Percentiles rank a stretch among this genome's conserved stretches.
phyloP scores from a whole-genome alignment of 2,113 vertebrate species.

The Cephalopholis sonnerati region DNA sequence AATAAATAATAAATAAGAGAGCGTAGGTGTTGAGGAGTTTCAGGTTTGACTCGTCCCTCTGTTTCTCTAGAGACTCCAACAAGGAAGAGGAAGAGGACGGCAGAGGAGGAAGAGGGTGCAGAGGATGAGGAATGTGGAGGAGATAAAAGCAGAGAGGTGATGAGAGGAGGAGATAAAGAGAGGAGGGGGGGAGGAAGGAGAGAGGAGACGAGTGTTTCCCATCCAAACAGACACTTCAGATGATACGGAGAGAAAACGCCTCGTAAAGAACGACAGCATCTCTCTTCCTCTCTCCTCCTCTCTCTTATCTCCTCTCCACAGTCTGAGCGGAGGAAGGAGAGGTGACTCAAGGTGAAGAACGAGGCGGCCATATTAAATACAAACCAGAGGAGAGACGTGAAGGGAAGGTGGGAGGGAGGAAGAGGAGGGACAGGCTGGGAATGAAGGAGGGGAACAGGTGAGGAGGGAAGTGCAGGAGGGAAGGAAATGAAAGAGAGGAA shows the following conservation, averaged over 20 bases:
- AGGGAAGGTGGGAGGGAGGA: not conserved
- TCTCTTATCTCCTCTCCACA: conserved; percentile 81
- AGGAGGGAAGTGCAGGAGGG: too few relatives aligned
- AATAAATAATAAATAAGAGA: too few relatives aligned
- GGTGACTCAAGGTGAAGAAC: conserved; percentile 81
- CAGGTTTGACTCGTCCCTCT: not conserved
- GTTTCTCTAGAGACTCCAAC: not conserved
- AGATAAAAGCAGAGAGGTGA: conserved; percentile 57
- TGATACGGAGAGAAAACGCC: conserved; percentile 61
- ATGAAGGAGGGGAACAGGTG: not conserved
- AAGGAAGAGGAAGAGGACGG: conserved; percentile 32
- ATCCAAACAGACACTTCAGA: conserved; percentile 63
- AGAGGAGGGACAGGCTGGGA: not conserved
- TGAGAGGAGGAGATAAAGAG: conserved; percentile 15
- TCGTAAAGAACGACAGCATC: conserved; percentile 65
- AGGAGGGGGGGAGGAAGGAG: conserved; percentile 47
- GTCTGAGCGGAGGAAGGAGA: conserved; percentile 67
- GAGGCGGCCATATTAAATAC: conserved; percentile 74
- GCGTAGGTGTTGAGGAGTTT: too few relatives aligned
- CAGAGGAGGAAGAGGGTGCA: conserved; percentile 26
- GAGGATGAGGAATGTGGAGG: conserved; percentile 27
- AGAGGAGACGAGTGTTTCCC: conserved; percentile 62
- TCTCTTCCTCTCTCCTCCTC: conserved; percentile 42
- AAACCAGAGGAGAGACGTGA: not conserved
- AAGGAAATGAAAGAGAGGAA: not conserved